These are phyloP conservation scores for Nemoura dubitans DNA, from an alignment of 2,888 invertebrate species.

Conservation along the genomic window DNA sequence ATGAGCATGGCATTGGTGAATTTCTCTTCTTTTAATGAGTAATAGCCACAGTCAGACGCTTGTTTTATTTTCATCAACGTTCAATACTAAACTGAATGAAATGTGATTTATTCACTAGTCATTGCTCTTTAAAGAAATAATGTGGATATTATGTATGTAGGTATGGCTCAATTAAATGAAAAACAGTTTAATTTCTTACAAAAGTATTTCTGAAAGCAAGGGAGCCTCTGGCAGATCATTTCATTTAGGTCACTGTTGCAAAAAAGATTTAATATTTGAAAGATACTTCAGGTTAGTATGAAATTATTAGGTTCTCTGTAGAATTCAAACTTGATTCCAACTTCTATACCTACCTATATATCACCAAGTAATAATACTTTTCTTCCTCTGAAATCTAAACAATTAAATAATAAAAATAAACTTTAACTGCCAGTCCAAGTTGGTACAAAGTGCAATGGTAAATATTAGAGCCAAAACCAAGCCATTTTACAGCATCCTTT, in stretches of 20 bases:
- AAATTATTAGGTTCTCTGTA: not conserved
- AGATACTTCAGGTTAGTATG: not conserved
- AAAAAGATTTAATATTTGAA: not conserved
- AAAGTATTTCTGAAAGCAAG: not conserved
- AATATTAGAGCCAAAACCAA: not conserved
- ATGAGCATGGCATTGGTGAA: too few species aligned
- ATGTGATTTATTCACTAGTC: not conserved
- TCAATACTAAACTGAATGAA: not conserved
- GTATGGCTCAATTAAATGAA: not conserved
- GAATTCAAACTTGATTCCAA: not conserved
- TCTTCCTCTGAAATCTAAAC: slow-evolving; percentile 12
- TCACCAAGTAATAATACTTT: not conserved
- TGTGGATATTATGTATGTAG: too few species aligned
- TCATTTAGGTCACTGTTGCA: not conserved
- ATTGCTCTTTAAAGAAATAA: not conserved
- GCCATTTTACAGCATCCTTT: slow-evolving; percentile 2
- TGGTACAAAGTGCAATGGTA: not conserved
- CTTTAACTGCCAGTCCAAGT: not conserved
- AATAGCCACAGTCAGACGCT: too few species aligned
- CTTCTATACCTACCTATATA: not conserved
- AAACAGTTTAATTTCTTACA: not conserved
- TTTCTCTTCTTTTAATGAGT: too few species aligned
- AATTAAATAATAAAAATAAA: not conserved
- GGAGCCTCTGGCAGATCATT: not conserved
- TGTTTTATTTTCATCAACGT: too few species aligned